Conservation (phyloP, 2,797 vertebrate species). For the Tenualosa ilisha region DNA sequence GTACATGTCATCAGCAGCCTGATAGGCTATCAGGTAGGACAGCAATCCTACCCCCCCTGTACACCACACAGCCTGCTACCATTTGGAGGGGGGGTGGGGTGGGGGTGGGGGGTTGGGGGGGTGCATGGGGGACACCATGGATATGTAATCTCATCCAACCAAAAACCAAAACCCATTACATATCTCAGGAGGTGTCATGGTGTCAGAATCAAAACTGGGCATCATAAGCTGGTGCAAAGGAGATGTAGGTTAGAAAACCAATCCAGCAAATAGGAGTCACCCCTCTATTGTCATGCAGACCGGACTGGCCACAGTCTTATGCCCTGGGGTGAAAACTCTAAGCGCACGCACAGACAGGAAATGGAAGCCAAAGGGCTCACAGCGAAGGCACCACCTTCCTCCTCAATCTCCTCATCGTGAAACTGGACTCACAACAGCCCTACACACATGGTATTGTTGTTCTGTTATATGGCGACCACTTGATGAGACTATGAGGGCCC, state of each 20-base stretch:
- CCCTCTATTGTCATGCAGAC: not conserved
- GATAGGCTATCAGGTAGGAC: conserved; percentile 75
- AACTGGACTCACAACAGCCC: not conserved
- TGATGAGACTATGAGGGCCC: not conserved
- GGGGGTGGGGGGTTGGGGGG: not conserved
- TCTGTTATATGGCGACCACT: not conserved
- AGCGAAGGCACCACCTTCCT: not conserved
- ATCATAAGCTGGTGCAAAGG: not conserved
- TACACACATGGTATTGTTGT: not conserved
- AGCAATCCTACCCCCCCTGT: conserved; percentile 66
- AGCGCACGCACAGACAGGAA: not conserved
- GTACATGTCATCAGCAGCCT: conserved; percentile 80
- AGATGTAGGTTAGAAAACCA: not conserved
- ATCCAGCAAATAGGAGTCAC: not conserved
- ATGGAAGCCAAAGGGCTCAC: not conserved
- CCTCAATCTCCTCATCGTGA: not conserved
- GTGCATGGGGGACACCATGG: not conserved
- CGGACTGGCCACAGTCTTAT: not conserved
- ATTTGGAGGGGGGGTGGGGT: not conserved
- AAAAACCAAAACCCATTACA: not conserved
- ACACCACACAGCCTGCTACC: conserved; percentile 5
- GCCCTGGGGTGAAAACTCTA: not conserved
- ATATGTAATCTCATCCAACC: not conserved
- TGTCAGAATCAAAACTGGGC: not conserved
- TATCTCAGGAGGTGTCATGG: not conserved